Evolutionary conservation across 1,140 invertebrate species (phyloP).

Genomic region (Spodoptera litura): DNA sequence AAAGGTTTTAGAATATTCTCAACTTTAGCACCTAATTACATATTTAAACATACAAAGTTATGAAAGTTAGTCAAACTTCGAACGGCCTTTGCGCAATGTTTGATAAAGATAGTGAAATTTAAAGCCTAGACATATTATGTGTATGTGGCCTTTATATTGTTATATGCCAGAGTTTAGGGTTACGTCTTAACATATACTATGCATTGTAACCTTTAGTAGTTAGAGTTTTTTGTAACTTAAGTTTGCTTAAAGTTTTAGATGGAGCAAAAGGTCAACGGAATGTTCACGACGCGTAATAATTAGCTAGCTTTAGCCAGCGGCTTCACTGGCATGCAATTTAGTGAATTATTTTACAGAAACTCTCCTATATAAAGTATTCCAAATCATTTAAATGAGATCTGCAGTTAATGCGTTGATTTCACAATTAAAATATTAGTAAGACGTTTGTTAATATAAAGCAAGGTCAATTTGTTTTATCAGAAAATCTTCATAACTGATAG

Average conservation of each 20-base stretch:
- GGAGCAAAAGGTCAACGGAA: too few relatives aligned
- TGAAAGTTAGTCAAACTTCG: neutral
- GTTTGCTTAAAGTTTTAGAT: constrained; percentile 2
- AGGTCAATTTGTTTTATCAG: too few relatives aligned
- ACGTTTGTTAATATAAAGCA: too few relatives aligned
- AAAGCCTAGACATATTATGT: neutral
- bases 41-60: constrained; percentile 1
- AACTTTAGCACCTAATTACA: neutral
- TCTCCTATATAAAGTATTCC: too few relatives aligned
- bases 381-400: too few relatives aligned
- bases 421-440: too few relatives aligned
- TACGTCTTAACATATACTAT: neutral
- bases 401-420: too few relatives aligned
- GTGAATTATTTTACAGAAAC: too few relatives aligned
- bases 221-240: neutral
- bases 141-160: neutral
- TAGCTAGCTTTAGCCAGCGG: too few relatives aligned
- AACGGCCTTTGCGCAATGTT: neutral
- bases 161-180: neutral
- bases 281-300: too few relatives aligned
- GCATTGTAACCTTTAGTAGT: neutral
- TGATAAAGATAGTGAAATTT: constrained; percentile 3
- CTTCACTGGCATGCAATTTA: too few relatives aligned
- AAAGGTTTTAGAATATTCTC: neutral
- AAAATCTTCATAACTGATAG: too few relatives aligned